phyloP scores from a whole-genome alignment of 1,140 invertebrate genomes.

The Drosophila chauvacae region DNA sequence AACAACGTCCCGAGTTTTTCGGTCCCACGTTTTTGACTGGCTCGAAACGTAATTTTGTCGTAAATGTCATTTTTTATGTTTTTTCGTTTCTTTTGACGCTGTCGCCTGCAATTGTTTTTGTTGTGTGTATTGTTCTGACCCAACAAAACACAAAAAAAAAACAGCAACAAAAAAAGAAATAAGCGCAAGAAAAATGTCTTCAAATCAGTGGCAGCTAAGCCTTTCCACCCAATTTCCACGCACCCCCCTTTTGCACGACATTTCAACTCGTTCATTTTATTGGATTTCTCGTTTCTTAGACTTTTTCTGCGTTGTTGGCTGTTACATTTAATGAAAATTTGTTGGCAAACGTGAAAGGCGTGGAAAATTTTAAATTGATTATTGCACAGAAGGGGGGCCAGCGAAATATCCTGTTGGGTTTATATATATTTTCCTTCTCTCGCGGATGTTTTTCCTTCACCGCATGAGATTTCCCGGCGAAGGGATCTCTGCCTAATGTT shows the following conservation, averaged over 20 bases:
- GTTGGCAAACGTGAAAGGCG: constrained; percentile 68
- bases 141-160: constrained; percentile 1
- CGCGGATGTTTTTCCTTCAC: constrained; percentile 6
- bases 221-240: constrained; percentile 17
- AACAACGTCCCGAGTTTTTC: constrained; percentile 3
- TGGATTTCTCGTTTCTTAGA: constrained; percentile 55
- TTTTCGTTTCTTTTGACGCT: constrained; percentile 28
- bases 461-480: constrained; percentile 33
- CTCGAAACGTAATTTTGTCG: constrained; percentile 73
- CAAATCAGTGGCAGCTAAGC: constrained; percentile 66
- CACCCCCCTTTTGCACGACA: constrained; percentile 25
- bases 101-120: constrained; percentile 69
- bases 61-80: constrained; percentile 77
- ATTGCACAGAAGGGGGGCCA: constrained; percentile 44
- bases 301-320: constrained; percentile 36
- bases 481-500: constrained; percentile 49
- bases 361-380: constrained; percentile 78
- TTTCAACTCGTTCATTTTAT: constrained; percentile 74
- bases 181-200: constrained; percentile 68
- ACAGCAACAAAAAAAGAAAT: constrained; percentile 13
- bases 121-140: constrained; percentile 24
- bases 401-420: constrained; percentile 34
- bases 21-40: constrained; percentile 33
- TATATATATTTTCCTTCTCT: constrained; percentile 1
- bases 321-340: constrained; percentile 77